phyloP scores from a whole-genome alignment of 2,797 vertebrate species.

The Phoebastria nigripes region DNA sequence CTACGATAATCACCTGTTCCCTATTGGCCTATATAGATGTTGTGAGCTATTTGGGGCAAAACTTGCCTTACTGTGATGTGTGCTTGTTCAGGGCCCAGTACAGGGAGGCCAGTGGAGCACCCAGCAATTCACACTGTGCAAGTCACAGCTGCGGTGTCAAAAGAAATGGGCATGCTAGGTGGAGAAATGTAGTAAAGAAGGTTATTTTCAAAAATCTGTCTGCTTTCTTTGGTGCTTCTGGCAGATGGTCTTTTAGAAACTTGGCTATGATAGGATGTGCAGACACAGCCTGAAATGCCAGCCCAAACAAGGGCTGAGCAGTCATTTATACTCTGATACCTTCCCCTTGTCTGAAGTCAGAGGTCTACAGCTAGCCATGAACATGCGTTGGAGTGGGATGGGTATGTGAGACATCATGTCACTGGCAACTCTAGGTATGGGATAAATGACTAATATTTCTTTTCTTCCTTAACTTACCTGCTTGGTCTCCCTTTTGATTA shows the following conservation, averaged over 20 bases:
- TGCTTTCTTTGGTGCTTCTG: not conserved
- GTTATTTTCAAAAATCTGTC: not conserved
- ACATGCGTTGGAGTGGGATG: not conserved
- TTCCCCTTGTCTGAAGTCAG: not conserved
- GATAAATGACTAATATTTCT: not conserved
- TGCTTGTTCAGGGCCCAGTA: not conserved
- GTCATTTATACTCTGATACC: not conserved
- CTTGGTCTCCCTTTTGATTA: not conserved
- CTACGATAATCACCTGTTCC: not conserved
- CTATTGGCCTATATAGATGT: not conserved
- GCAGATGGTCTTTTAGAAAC: not conserved
- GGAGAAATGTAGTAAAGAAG: not conserved
- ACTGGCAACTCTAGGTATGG: not conserved
- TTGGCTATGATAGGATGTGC: fast-evolving
- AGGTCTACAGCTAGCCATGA: not conserved
- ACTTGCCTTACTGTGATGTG: not conserved
- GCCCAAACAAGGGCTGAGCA: not conserved
- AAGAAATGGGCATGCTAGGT: not conserved
- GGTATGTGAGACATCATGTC: not conserved
- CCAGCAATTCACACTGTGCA: not conserved
- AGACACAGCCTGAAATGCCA: not conserved
- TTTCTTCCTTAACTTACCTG: not conserved
- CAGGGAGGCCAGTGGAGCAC: not conserved
- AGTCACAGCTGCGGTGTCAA: fast-evolving
- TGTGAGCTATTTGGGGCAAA: not conserved